Evolutionary conservation across 2,797 vertebrate species (phyloP), one percentile per base, ranked within the genome.

Genomic region (Chaetophractus vellerosus): DNA sequence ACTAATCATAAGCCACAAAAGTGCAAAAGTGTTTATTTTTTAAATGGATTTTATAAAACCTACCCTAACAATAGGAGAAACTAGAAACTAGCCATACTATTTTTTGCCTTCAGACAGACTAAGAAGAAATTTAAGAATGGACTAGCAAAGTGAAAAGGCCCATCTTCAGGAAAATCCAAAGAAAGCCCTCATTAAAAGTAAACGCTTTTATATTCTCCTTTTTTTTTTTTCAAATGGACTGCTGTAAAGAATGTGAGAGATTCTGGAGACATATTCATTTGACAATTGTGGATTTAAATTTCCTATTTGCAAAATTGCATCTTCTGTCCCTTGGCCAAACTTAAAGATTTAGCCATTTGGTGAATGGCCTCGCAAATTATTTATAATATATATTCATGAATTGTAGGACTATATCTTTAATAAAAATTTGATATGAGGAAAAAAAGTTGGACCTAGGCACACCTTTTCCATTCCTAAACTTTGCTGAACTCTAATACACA

Each of bases 301-400:
- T 69, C 31, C 36, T 55, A 16, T 19, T 69, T 16, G 1, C 55
- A 41, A 74, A 80, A 12, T 10, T 83, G 0, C 9, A 16, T 61
- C 68, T 78, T 64, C 71, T 79, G 15, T 87, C 48, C 78, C 23
- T 68, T 63, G 38, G 26, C 9, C n/a, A 90, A 48, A 90, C 21
- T 59, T 31, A 87, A 38, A 79, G 21, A 72, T 59, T 64, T 83
- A 78, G 23, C 4, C 31, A 45, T 90, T 66, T 92, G 36, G 81
- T 88, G 23, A 83, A 84, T 57, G 18, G 14, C 4, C 28, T n/a
- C 26, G 63, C 78, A 93, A 84, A 83, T 26, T 45, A 72, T 41
- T 68, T 63, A 68, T 9, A 89, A 90, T 63, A 74, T 78, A 61
- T 78, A 61, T 92, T 80, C 59, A 78, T 15, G 15, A 89, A 88